Conservation (phyloP, 2,113 vertebrate species). For the Meriones unguiculatus region DNA sequence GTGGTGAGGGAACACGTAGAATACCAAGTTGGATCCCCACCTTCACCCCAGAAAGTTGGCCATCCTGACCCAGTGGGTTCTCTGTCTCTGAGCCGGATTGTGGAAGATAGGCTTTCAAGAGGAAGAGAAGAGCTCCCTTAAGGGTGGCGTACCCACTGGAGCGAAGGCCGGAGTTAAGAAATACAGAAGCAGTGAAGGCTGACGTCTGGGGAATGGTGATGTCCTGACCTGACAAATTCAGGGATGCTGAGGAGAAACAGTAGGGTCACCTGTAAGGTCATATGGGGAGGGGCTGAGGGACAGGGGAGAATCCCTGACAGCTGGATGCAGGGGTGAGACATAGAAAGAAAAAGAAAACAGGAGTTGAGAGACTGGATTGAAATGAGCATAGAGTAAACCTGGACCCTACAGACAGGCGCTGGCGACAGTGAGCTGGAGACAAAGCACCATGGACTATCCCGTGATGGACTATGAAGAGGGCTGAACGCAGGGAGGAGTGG, state of each 20-base stretch:
- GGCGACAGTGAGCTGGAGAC: not conserved
- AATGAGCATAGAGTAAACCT: not conserved
- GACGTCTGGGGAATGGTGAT: not conserved
- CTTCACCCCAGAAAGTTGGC: not conserved
- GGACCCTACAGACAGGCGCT: accelerated
- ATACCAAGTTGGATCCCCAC: not conserved
- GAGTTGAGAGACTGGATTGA: not conserved
- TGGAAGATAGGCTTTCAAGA: not conserved
- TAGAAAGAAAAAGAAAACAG: not conserved
- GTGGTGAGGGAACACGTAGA: not conserved
- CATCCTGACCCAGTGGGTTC: not conserved
- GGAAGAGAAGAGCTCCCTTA: not conserved
- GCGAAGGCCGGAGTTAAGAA: not conserved
- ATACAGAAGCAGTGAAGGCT: not conserved
- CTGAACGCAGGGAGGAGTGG: accelerated
- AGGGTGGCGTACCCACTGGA: not conserved
- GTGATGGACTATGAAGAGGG: not conserved
- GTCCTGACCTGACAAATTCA: not conserved
- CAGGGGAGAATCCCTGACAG: not conserved
- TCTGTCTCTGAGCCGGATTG: not conserved
- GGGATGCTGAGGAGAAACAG: not conserved
- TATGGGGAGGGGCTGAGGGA: not conserved
- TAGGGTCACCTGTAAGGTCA: not conserved
- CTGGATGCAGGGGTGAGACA: not conserved
- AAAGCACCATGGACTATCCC: accelerated